phyloP scores from a whole-genome alignment of 1,140 invertebrate genomes.

The Listronotus oregonensis region DNA sequence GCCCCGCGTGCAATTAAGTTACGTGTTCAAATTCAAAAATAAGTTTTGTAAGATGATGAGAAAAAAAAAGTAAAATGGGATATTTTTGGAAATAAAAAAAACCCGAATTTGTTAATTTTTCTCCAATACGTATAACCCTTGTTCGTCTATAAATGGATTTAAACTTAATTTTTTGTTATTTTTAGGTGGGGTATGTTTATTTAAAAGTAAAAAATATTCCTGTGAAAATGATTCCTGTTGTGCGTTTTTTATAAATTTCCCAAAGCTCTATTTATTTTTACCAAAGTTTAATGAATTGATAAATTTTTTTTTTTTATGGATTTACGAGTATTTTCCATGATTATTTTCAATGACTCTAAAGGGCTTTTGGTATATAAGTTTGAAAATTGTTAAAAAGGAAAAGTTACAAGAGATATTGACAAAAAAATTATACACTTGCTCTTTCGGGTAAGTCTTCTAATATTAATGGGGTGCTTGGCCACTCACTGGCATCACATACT shows the following conservation, averaged over 20 bases:
- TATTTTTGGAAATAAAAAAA: conserved; percentile 43
- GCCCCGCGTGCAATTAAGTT: conserved; percentile 27
- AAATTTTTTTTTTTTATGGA: background rate
- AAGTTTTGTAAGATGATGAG: conserved; percentile 39
- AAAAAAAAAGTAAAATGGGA: conserved; percentile 43
- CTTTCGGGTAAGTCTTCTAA: conserved; percentile 17
- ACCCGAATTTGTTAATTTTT: conserved; percentile 49
- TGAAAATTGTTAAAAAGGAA: background rate
- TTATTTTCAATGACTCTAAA: background rate
- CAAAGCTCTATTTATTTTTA: background rate
- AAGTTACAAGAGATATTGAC: background rate
- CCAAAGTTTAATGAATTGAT: background rate
- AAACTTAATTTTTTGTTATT: conserved; percentile 25
- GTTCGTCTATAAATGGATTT: conserved; percentile 52
- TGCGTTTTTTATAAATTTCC: background rate
- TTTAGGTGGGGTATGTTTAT: background rate
- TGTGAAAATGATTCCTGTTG: background rate
- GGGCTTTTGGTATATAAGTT: background rate
- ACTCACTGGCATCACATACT: background rate
- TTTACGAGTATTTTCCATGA: background rate
- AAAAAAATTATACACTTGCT: conserved; percentile 38
- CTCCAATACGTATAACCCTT: conserved; percentile 54
- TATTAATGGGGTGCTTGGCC: background rate
- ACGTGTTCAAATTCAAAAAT: conserved; percentile 38
- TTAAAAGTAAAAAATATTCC: conserved; percentile 22